Base-by-base conservation (phyloP, 2,888 invertebrate species). In the Drosophila meridionalis region DNA sequence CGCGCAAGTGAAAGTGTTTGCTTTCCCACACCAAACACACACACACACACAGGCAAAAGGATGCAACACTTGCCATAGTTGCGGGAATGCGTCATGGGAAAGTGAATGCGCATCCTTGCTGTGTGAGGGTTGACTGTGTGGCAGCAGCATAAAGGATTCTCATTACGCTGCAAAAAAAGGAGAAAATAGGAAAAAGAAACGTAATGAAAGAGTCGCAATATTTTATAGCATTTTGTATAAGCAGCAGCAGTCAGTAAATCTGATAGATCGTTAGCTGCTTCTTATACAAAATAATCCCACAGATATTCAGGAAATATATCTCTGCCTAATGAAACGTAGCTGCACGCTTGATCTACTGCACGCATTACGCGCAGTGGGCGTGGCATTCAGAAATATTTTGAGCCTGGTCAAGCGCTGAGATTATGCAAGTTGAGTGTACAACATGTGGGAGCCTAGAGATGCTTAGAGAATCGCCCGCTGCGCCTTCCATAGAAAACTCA, bases 1-100 rank as follows among this genome's bases (percentile, higher is more conserved):
- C 66, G 55, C 57, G 38, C 56, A 38, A 80, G 81, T 65, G 83
- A 87, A 89, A 85, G 89, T 87, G 89, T 78, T 89, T 80, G 72
- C 69, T 82, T 86, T 89, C 86, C 87, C 87, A 89, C 87, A 55
- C 34, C 55, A 47, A 5, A 30, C 64, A 43, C 45, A 82, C 73
- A 65, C 60, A 34, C 59, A 68, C 64, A 73, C 40, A 50, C 14
- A 42, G 0, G 80, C 76, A 77, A 69, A 60, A 52, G 48, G 62
- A 69, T 32, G 61, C 69, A 61, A 67, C 79, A 75, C 79, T 76
- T 68, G 69, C 73, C 50, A 59, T 52, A 65, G 53, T 58, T 65
- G 50, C 36, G 50, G 47, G 8, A 52, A 42, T 36, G 64, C 73
- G 81, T 86, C 87, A 87, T 87, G 87, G 87, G 87, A 87, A 87